Percentiles rank a stretch among this genome's conserved stretches.
phyloP scores from a whole-genome alignment of 2,888 invertebrate species.

The Epistrophe grossulariae region DNA sequence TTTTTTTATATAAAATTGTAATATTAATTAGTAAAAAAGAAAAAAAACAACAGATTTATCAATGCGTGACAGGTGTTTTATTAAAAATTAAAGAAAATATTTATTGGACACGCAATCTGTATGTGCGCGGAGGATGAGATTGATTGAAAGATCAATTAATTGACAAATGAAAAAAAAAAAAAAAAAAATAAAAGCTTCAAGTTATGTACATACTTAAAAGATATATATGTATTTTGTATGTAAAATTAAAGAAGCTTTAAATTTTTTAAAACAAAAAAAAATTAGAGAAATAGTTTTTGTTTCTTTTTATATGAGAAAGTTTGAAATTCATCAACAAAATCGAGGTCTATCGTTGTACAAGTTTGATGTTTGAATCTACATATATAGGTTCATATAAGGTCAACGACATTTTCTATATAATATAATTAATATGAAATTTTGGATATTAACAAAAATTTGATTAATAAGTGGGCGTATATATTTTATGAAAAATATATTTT shows the following conservation, averaged over 20 bases:
- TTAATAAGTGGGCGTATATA: too few relatives aligned
- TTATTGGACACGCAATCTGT: slow-evolving; percentile 35
- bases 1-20: slow-evolving; percentile 51
- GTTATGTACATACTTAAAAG: not conserved
- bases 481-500: too few relatives aligned
- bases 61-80: slow-evolving; percentile 62
- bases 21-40: slow-evolving; percentile 51
- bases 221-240: not conserved
- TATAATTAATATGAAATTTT: too few relatives aligned
- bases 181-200: not conserved
- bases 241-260: not conserved
- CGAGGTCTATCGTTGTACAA: not conserved
- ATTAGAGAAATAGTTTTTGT: not conserved
- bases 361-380: not conserved
- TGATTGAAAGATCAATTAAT: slow-evolving; percentile 59
- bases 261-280: not conserved
- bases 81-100: slow-evolving; percentile 56
- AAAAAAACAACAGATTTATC: slow-evolving; percentile 45
- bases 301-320: not conserved
- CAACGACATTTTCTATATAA: not conserved
- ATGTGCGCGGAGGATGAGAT: slow-evolving; percentile 9
- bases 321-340: not conserved
- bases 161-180: not conserved
- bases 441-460: too few relatives aligned
- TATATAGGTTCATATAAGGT: not conserved